These are phyloP conservation scores for Chrysogorgia sp. DNA, from an alignment of 92 coral and sea anemone species.

Conservation along the genomic window DNA sequence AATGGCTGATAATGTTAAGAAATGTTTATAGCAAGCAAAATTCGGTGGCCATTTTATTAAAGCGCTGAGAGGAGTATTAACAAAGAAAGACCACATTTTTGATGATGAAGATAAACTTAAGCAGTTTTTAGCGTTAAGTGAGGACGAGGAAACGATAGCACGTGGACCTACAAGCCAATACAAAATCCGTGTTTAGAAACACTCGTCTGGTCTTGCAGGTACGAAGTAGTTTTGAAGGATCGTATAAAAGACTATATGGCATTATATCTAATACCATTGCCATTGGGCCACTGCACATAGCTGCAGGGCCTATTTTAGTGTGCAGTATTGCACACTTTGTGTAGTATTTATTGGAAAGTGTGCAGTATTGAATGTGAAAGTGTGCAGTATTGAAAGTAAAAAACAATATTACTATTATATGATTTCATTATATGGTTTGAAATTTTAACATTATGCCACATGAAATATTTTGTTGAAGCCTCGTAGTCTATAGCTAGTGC, in stretches of 20 bases:
- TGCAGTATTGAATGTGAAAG: too few relatives aligned
- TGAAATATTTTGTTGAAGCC: too few relatives aligned
- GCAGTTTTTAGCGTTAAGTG: constrained; percentile 44
- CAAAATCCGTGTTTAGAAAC: constrained; percentile 3
- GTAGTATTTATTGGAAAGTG: too few relatives aligned
- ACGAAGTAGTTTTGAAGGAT: background rate
- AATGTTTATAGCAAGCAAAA: constrained; percentile 41
- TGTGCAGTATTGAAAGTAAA: too few relatives aligned
- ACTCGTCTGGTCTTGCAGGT: constrained; percentile 45
- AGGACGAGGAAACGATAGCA: constrained; percentile 53
- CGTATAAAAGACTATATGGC: constrained; percentile 42
- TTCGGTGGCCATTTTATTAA: constrained; percentile 49
- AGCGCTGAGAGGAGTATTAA: constrained; percentile 51
- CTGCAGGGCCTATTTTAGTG: too few relatives aligned
- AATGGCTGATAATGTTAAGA: constrained; percentile 51
- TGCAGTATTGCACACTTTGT: too few relatives aligned
- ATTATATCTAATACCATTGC: too few relatives aligned
- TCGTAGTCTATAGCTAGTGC: too few relatives aligned
- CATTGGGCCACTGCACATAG: too few relatives aligned
- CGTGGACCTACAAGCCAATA: constrained; percentile 48
- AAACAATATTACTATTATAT: too few relatives aligned
- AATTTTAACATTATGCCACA: too few relatives aligned
- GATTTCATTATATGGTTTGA: too few relatives aligned
- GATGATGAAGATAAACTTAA: constrained; percentile 61
- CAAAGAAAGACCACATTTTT: constrained; percentile 31